Evolutionary conservation across 2,888 invertebrate genomes (phyloP), one percentile per base, ranked within the genome.

Genomic region (Phytoseiulus persimilis): DNA sequence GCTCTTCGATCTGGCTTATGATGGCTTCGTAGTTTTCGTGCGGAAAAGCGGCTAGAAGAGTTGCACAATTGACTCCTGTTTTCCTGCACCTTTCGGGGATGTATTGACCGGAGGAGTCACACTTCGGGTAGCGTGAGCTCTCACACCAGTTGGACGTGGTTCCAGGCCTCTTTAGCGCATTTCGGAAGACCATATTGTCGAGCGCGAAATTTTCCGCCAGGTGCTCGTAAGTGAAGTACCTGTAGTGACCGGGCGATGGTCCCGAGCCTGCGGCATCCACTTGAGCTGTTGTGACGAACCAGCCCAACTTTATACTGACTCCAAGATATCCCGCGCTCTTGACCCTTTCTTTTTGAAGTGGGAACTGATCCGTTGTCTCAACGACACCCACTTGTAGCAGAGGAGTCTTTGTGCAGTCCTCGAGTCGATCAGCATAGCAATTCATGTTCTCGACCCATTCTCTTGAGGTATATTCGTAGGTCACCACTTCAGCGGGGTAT

Each of bases 1-100:
- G 93, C 90, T 94, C 93, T 23, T 93, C 92, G 83, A 96, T 95
- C 91, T 95, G 95, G 0, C 94, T 83, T 83, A 89, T 90, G 23
- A 91, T n/a, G n/a, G 83, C 18, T 28, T 90, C 89, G 65, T 90
- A 90, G 28, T 45, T 87, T 32, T 87, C 87, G 33, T 87, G 33
- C 33, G 87, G 87, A 32, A 33, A 87, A 23, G 87, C 87, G 5
- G 87, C 87, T 28, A 87, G 14, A 11, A 87, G 39, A 45, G 39
- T 33, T 33, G 87, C 32, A 23, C 87, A 31, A 2, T 11, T 33
- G 3, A 33, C 84, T 28, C 23, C 32, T 9, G 1, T n/a, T 31
- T 33, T 1, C 39, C 0, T 31, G 45, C 87, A 87, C 33, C 23
- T 6, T 6, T 32, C 32, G 32, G 87, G 33, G 28, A 87, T 87